These are phyloP conservation scores for Phalera bucephala DNA, from an alignment of 2,888 invertebrate species.

Conservation along the genomic window DNA sequence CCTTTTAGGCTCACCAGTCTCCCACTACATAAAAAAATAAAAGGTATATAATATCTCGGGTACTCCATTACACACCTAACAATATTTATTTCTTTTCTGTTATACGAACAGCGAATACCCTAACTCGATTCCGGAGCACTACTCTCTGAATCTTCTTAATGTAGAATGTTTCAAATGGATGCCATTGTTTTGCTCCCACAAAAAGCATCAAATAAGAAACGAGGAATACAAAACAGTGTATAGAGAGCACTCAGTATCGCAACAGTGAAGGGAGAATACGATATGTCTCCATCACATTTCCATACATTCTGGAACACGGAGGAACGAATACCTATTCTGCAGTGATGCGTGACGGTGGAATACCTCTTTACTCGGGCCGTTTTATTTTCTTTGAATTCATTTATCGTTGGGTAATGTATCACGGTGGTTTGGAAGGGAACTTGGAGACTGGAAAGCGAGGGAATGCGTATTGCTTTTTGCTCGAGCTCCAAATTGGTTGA, in stretches of 20 bases:
- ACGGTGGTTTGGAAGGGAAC: conserved; percentile 13
- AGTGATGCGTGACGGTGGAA: conserved; percentile 56
- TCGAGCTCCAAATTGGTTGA: not conserved
- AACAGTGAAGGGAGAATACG: conserved; percentile 58
- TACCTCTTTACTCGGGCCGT: conserved; percentile 42
- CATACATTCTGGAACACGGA: conserved; percentile 65
- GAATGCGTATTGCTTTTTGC: not conserved
- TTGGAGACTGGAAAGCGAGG: not conserved
- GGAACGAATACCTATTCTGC: conserved; percentile 53
- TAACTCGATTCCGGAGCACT: conserved; percentile 55
- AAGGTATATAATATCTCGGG: no score
- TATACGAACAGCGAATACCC: conserved; percentile 31
- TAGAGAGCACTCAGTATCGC: conserved; percentile 56
- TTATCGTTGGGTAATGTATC: conserved; percentile 29
- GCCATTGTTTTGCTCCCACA: conserved; percentile 63
- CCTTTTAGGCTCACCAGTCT: no score
- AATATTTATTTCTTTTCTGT: no score
- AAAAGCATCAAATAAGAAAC: conserved; percentile 61
- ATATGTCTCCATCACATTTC: conserved; percentile 76
- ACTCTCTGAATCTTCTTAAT: conserved; percentile 53
- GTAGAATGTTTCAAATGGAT: conserved; percentile 61
- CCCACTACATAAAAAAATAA: no score
- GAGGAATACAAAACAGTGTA: conserved; percentile 58
- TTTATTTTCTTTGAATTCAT: conserved; percentile 38
- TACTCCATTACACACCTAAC: no score